Base-by-base conservation (phyloP, 2,113 vertebrate species). In the Garra rufa region DNA sequence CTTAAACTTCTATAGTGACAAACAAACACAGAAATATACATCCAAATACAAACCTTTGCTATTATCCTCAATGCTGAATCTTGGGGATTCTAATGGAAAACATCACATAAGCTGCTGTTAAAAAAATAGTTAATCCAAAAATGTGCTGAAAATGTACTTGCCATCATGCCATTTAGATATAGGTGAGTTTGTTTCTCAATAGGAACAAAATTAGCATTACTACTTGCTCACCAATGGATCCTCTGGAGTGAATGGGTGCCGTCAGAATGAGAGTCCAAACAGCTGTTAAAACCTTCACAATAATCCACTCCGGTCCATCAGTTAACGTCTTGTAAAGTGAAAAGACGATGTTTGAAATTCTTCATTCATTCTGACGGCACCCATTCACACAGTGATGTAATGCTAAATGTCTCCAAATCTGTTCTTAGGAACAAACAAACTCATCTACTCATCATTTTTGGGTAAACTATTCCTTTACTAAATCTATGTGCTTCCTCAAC, bases 11-110 rank as follows among this genome's bases (percentile, higher is more conserved):
- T 43, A 24, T 38, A 57, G 48, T 57, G 74, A 14, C 74, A 6
- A 34, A 76, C 46, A 13, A 70, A 70, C 34, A 41, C 34, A 70
- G 69, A 74, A 75, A 48, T 50, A 44, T 74, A 48, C 13, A 28
- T 50, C 4, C 13, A 78, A 8, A 57, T 5, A 28, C 15, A 21
- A 38, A 24, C 30, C 30, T n/a, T n/a, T 76, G 30, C 6, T 21
- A 50, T 61, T 7, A 17, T 78, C 38, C 14, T 44, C 38, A 17
- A 46, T 46, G 24, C 57, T 21, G 24, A 80, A 6, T 65, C 14
- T 57, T 63, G 57, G 41, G 57, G 76, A 24, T 41, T 43, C 38
- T 26, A 61, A 34, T 17, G 76, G 38, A 41, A 48, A 80, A 80
- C 55, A 28, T 79, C 38, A 46, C 57, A 34, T 63, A 57, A 57